Percentiles rank a stretch among this genome's conserved stretches.
Conservation (phyloP, 2,113 vertebrate species). For the Oreochromis aureus region DNA sequence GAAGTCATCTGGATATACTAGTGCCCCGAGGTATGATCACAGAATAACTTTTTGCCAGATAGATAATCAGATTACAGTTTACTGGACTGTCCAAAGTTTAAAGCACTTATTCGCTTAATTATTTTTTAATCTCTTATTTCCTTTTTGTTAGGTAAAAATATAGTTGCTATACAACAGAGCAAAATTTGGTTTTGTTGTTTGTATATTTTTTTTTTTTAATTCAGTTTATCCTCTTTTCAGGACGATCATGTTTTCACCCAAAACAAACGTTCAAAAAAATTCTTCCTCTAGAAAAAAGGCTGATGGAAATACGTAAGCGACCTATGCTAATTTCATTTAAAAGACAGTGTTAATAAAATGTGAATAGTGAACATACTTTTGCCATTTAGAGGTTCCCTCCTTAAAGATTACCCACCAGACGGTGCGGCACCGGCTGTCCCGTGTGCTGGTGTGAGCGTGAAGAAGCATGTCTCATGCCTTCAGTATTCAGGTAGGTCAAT, state of each 20-base stretch:
- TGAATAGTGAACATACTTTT: not conserved
- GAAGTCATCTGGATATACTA: slow-evolving; percentile 83
- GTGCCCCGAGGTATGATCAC: slow-evolving; percentile 72
- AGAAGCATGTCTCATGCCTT: slow-evolving; percentile 62
- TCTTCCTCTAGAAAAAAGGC: slow-evolving; percentile 14
- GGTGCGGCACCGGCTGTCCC: slow-evolving; percentile 54
- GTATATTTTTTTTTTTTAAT: not conserved
- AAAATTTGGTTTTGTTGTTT: not conserved
- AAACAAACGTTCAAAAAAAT: slow-evolving; percentile 68
- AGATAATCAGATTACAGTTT: not conserved
- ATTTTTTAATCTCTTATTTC: not conserved
- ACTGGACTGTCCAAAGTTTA: not conserved
- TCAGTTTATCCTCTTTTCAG: slow-evolving; percentile 51
- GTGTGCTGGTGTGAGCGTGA: slow-evolving; percentile 37
- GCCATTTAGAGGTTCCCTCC: slow-evolving; percentile 51
- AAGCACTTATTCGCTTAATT: not conserved
- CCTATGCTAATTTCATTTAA: not conserved
- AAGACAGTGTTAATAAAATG: not conserved
- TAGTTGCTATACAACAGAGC: not conserved
- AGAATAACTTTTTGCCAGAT: not conserved
- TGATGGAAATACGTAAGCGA: slow-evolving; percentile 59
- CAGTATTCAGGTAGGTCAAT: slow-evolving; percentile 78
- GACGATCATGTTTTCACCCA: slow-evolving; percentile 75
- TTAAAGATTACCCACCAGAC: slow-evolving; percentile 72
- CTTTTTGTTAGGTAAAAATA: not conserved